A percentile compares a stretch with the other conserved stretches of the same genome.
phyloP scores from a whole-genome alignment of 2,797 vertebrate species.

The Sebastiscus albofasciatus region DNA sequence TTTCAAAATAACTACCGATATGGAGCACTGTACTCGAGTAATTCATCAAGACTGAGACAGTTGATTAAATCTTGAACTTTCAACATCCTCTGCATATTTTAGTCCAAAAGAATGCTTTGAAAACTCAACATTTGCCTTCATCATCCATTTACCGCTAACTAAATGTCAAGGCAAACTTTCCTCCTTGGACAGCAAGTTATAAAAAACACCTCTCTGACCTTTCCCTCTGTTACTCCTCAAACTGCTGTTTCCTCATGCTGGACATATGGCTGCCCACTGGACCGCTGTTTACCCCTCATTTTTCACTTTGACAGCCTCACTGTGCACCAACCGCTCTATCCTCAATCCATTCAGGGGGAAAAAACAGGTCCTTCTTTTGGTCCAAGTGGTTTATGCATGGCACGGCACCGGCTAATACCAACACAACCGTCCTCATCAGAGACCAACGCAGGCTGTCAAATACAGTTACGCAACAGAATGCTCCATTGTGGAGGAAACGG shows the following conservation, averaged over 20 bases:
- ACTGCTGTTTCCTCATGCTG: slow-evolving; percentile 62
- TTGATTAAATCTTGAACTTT: slow-evolving; percentile 51
- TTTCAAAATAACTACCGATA: slow-evolving; percentile 13
- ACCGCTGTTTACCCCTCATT: slow-evolving; percentile 73
- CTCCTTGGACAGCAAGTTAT: slow-evolving; percentile 43
- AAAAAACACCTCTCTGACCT: slow-evolving; percentile 64
- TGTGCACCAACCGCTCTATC: slow-evolving; percentile 46
- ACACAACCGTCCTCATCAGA: slow-evolving; percentile 28
- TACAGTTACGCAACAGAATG: slow-evolving; percentile 50
- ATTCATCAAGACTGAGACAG: slow-evolving; percentile 34
- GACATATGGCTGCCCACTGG: slow-evolving; percentile 78
- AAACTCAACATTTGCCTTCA: slow-evolving; percentile 30
- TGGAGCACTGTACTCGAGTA: not conserved
- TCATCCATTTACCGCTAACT: slow-evolving; percentile 25
- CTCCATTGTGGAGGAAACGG: slow-evolving; percentile 48
- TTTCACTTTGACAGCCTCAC: slow-evolving; percentile 79
- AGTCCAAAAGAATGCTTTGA: slow-evolving; percentile 22
- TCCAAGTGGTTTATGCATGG: slow-evolving; percentile 42
- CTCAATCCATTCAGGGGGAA: slow-evolving; percentile 26
- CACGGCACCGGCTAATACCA: slow-evolving; percentile 26
- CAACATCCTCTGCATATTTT: slow-evolving; percentile 16
- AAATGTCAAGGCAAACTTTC: slow-evolving; percentile 57
- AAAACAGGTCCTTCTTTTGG: slow-evolving; percentile 17
- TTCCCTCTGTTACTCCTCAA: slow-evolving; percentile 56
- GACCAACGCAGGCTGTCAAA: slow-evolving; percentile 43